Evolutionary conservation across 2,888 invertebrate species (phyloP), one percentile per base, ranked within the genome.

Genomic region (Drosophila algonquin): DNA sequence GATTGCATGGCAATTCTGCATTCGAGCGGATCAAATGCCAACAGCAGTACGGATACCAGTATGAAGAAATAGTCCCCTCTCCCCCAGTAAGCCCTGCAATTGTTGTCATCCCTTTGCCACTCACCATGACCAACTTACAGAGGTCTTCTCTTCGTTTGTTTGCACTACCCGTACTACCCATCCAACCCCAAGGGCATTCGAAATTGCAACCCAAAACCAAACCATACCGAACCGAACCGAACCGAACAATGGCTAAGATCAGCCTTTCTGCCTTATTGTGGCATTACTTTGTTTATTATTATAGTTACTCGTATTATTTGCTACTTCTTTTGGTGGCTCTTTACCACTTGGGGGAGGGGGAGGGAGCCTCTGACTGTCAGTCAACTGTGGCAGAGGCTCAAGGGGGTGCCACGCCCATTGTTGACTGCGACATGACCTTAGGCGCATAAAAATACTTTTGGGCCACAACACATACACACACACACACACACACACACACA

Each of bases 401-500:
- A 35, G 27, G 46, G 48, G 52, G 45, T 48, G 67, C 62, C 75
- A 77, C 77, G 80, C 80, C 81, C 64, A 45, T 57, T 16, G 48
- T 40, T 46, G 77, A 73, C 60, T 65, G 63, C 65, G 68, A 67
- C 67, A 72, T 85, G 87, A 82, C 84, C 84, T 85, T 87, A 77
- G 82, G 83, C 81, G 81, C 85, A 79, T 77, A 75, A 77, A 76
- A 81, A 73, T 80, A 77, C 79, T 79, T 84, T 73, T 82, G 64
- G 58, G 57, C n/a, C 40, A 40, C 40, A 40, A 12, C 30, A 5
- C 35, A 35, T 63, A 45, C 21, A 44, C 63, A 40, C 27, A 40
- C n/a, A 35, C 40, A 10, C 54, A 40, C 7, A 40, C 63, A 46
- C 16, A 21, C 3, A 35, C 40, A 10, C 54, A 40, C 14, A 40